A percentile compares a stretch with the other conserved stretches of the same genome.
These are phyloP conservation scores for Drosophila parabipectinata DNA, from an alignment of 1,140 invertebrate genomes.

Conservation along the genomic window DNA sequence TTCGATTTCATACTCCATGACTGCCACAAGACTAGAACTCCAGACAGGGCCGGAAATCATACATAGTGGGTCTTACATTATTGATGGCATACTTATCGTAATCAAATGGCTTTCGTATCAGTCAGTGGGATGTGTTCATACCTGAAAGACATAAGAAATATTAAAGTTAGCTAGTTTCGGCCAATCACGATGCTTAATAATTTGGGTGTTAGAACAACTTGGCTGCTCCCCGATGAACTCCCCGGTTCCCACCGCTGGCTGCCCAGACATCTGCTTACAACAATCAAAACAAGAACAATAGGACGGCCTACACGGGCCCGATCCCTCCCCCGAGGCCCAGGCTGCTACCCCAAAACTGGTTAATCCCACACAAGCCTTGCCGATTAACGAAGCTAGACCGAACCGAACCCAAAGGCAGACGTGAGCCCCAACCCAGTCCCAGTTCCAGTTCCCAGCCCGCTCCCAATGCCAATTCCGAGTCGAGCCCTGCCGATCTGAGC, in stretches of 20 bases:
- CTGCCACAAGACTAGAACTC: not conserved
- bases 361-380: constrained; percentile 66
- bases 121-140: constrained; percentile 11
- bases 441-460: not conserved
- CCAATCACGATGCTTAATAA: not conserved
- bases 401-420: constrained; percentile 17
- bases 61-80: constrained; percentile 18
- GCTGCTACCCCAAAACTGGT: constrained; percentile 22
- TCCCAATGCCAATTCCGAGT: constrained; percentile 33
- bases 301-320: constrained; percentile 6
- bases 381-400: constrained; percentile 55
- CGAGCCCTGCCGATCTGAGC: constrained; percentile 24
- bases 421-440: not conserved
- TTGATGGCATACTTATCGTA: constrained; percentile 1
- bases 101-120: not conserved
- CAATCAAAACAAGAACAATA: constrained; percentile 77
- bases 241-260: constrained; percentile 8
- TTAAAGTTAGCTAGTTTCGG: not conserved
- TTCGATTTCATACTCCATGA: constrained; percentile 32
- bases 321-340: not conserved
- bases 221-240: not conserved
- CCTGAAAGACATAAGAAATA: constrained; percentile 31
- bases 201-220: not conserved
- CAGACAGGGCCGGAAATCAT: constrained; percentile 60
- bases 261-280: constrained; percentile 64